phyloP scores from a whole-genome alignment of 2,888 invertebrate genomes.

The Petrolisthes cinctipes region DNA sequence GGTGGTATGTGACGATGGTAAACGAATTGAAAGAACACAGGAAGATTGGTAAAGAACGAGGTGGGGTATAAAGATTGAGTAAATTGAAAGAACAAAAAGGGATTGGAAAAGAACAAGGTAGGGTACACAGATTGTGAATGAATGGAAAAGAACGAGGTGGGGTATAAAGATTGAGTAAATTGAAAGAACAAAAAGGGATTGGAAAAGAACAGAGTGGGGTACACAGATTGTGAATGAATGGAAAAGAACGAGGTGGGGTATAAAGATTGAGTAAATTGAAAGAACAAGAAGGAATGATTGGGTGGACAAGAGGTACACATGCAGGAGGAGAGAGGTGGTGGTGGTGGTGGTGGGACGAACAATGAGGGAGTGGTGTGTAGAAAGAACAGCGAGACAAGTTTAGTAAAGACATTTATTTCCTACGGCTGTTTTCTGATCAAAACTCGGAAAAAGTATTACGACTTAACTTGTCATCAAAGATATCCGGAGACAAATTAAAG shows the following conservation, averaged over 20 bases:
- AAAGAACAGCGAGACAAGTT: no score
- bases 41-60: no score
- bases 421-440: no score
- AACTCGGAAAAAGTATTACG: no score
- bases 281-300: background rate
- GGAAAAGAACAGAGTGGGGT: no score
- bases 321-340: background rate
- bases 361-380: no score
- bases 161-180: background rate
- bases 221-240: no score
- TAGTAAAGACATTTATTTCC: no score
- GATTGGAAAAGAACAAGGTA: background rate
- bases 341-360: background rate
- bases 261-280: background rate
- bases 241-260: background rate
- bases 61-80: no score
- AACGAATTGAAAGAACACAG: background rate
- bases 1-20: background rate
- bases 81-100: no score
- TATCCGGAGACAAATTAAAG: no score
- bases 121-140: background rate
- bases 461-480: no score
- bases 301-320: background rate
- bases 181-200: background rate
- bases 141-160: background rate